Base-by-base conservation (phyloP, 2,113 vertebrate genomes). In the Mirounga angustirostris region DNA sequence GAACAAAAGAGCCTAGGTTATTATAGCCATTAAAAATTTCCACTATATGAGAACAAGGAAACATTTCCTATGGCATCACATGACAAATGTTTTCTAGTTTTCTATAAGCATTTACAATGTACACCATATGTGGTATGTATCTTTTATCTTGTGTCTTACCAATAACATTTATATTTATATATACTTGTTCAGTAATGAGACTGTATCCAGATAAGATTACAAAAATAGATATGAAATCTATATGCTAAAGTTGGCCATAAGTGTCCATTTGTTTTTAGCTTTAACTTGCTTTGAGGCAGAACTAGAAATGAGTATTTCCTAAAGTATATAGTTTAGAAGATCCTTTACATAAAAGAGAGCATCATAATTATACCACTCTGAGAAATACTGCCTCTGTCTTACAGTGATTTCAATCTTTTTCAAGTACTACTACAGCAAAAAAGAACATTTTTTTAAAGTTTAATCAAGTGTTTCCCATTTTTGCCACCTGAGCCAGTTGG, bases 221-320 rank as follows among this genome's bases (percentile, higher is more conserved):
- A 76, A 91, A 97, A 84, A n/a, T 36, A 84, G 69, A 71, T 30
- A 82, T 69, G 73, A 96, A 94, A 87, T 15, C 52, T 63, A 52
- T 50, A 96, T 21, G 21, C 9, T 84, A 36, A 95, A 94, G 46
- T 69, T 22, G 83, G 84, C 15, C 16, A 52, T 86, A 86, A 76
- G 50, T 83, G 21, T 91, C n/a, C 50, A 87, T 22, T 21, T 84
- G 40, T 94, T 92, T 91, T 94, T 14, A 93, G 43, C 22, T 93
- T 94, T 84, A 90, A 83, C n/a, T 79, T 80, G 84, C 26, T 89
- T 33, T 69, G 22, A 91, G 30, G 61, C 11, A 92, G 89, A 97
- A 89, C 26, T 21, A 97, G 50, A 96, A 82, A 94, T 58, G 13
- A 90, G 1, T 80, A 63, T 74, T 79, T 78, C 67, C 10, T 81